Evolutionary conservation across 2,113 vertebrate genomes (phyloP), one percentile per base, ranked within the genome.

Genomic region (Pterophyllum scalare): DNA sequence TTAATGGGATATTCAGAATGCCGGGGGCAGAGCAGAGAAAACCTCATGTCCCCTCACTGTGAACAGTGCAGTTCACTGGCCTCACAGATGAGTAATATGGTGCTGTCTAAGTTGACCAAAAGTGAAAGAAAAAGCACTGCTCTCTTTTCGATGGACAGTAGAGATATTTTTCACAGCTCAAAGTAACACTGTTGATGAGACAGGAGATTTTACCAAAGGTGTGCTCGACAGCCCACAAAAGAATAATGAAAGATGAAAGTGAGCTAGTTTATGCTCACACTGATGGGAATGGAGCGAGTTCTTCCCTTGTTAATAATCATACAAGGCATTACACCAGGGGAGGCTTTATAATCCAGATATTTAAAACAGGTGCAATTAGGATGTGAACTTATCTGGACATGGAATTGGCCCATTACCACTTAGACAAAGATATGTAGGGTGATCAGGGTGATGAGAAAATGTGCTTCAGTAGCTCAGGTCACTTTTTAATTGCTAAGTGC

Each of bases 241-340:
- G 90, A 93, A 90, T 82, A 92, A 93, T 93, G 90, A 87, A 92
- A 93, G 77, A 81, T 90, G 88, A 92, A 79, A 65, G 83, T 7
- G 87, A 91, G 76, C 81, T 56, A 79, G 88, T 89, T 90, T 77
- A 35, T 70, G 15, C 58, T 85, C 79, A 11, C 22, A 2, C 59
- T 31, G 61, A 54, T 60, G 43, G 58, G 19, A 78, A 76, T 0
- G 1, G 35, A 31, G 78, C 82, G 79, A 79, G n/a, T 88, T 87
- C 79, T 24, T 64, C 31, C 61, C 11, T 15, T 31, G 20, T 59
- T 87, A 88, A 89, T 89, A 88, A 92, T 93, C 85, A 82, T 75
- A 77, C 59, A 77, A 24, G 56, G 61, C 78, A 28, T 88, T 86
- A 59, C 78, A 87, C 85, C 85, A 54, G 76, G 85, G 57, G 72